Conservation (phyloP, 2,888 invertebrate genomes). For the Caenorhabditis plicata region DNA sequence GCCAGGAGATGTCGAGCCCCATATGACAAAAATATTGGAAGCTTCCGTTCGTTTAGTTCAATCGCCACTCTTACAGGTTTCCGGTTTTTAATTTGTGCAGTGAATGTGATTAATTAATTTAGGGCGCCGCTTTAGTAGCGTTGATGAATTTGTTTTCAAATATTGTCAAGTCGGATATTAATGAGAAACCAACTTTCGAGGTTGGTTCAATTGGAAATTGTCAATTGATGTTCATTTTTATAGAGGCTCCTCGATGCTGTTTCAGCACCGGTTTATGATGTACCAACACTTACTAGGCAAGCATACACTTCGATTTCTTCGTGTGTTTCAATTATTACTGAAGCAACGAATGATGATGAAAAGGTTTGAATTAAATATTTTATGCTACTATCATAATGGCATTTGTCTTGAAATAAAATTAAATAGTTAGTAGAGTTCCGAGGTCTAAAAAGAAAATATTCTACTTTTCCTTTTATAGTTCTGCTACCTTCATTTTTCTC, state of each 20-base stretch:
- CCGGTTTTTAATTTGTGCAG: background rate
- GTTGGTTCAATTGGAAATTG: conserved; percentile 35
- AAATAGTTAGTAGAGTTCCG: too few relatives aligned
- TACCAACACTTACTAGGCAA: conserved; percentile 65
- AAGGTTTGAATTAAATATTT: too few relatives aligned
- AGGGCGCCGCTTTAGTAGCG: conserved; percentile 87
- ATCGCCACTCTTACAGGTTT: conserved; percentile 35
- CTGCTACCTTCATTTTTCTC: too few relatives aligned
- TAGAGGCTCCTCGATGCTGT: conserved; percentile 79
- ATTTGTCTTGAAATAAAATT: too few relatives aligned
- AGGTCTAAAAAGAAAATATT: too few relatives aligned
- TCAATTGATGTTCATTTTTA: conserved; percentile 68
- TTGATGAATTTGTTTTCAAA: conserved; percentile 89
- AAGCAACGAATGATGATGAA: conserved; percentile 66
- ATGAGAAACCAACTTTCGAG: conserved; percentile 69
- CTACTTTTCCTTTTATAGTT: too few relatives aligned
- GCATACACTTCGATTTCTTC: conserved; percentile 94
- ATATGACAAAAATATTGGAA: conserved; percentile 74
- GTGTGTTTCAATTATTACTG: conserved; percentile 85
- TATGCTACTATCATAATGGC: too few relatives aligned
- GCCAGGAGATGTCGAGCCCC: conserved; percentile 33
- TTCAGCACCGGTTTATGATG: conserved; percentile 74
- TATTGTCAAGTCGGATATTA: conserved; percentile 77
- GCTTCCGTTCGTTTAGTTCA: conserved; percentile 37
- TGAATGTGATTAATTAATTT: too few relatives aligned